Conservation (phyloP, 2,113 vertebrate genomes). For the Hystrix brachyura region DNA sequence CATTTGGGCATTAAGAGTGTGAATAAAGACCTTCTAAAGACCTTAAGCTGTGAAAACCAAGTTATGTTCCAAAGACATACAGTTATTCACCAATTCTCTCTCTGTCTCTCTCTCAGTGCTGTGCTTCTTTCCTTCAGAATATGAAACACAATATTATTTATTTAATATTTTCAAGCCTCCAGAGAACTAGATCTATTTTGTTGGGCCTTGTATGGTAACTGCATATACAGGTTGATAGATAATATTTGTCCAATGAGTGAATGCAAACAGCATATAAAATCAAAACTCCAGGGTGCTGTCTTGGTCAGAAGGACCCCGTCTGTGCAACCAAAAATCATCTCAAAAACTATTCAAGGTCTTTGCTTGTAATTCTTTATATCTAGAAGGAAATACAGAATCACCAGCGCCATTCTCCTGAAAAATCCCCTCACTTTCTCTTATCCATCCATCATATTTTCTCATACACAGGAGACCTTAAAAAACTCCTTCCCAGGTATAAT, state of each 20-base stretch:
- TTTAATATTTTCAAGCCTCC: not conserved
- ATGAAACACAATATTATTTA: not conserved
- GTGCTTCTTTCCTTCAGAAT: conserved; percentile 25
- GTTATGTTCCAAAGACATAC: not conserved
- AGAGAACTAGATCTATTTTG: not conserved
- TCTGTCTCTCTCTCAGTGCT: not conserved
- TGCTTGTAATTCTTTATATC: conserved; percentile 21
- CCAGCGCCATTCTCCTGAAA: not conserved
- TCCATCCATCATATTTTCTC: not conserved
- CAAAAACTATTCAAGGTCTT: not conserved
- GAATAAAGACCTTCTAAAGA: conserved; percentile 2
- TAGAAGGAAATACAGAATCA: conserved; percentile 8
- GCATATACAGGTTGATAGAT: not conserved
- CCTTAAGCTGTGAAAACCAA: not conserved
- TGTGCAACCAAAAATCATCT: conserved; percentile 25
- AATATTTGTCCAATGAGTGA: not conserved
- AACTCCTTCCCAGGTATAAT: not conserved
- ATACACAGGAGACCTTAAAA: not conserved
- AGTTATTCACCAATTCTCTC: not conserved
- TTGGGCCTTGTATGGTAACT: conserved; percentile 1
- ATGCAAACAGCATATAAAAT: not conserved
- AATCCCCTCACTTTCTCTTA: not conserved
- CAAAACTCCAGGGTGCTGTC: not conserved
- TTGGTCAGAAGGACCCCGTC: not conserved
- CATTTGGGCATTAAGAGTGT: not conserved